Base-by-base conservation (phyloP, 2,888 invertebrate genomes). In the Watsonalla binaria region DNA sequence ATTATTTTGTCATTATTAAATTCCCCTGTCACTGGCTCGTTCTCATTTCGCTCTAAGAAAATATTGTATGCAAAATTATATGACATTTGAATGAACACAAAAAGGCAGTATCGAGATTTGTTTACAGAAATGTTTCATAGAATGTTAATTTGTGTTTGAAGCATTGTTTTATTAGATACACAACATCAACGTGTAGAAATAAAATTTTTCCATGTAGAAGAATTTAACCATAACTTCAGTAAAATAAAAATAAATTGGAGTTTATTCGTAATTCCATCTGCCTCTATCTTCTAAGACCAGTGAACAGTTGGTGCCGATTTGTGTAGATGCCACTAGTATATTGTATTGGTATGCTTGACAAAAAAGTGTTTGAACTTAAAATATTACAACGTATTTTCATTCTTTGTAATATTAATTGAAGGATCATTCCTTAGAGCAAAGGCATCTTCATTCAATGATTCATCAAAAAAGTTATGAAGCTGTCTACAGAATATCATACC, bases 1-100 rank as follows among this genome's bases (percentile, higher is more conserved):
- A 90, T 90, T 90, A 90, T 90, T 90, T 90, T 90, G 90, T 90
- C 90, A 90, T 90, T 90, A 90, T 90, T 90, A 90, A 90, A 90
- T 90, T 90, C 90, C 80, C 75, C 82, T 88, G 90, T 90, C 90
- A 89, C 79, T 58, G 78, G 70, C 78, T 69, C 72, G 83, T 86
- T 89, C 82, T 86, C 87, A 85, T 89, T 90, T 84, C 81, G 77
- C 73, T 79, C 78, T 75, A 82, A 84, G 88, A 82, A 90, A 90
- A 90, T 90, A 90, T 90, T 90, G 90, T 90, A 90, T 90, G 90
- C 90, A 90, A 90, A 90, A 86, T 85, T 84, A 86, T 90, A 90
- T 90, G 90, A 90, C 90, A 87, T 85, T 85, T 90, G 89, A 90
- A 90, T 90, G 86, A 90, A 81, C 80, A 82, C 76, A 84, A 86